These are phyloP conservation scores for Oreochromis mossambicus DNA, from an alignment of 2,797 vertebrate species.

Conservation along the genomic window DNA sequence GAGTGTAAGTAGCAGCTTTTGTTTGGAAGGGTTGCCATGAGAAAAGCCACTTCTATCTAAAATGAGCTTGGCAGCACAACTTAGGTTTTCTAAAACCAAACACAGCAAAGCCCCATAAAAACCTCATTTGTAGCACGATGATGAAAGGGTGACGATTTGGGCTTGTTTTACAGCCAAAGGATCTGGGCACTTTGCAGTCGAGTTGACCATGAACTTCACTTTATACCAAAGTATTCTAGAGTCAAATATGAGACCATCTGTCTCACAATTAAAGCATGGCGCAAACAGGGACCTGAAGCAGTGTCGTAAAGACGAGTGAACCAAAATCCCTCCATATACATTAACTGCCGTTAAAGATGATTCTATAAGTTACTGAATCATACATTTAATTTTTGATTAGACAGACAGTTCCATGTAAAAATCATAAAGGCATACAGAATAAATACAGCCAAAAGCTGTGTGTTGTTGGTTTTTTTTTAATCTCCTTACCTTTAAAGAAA, in stretches of 20 bases:
- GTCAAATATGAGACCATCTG: not conserved
- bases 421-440: not conserved
- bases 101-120: not conserved
- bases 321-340: not conserved
- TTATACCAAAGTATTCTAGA: not conserved
- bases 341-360: not conserved
- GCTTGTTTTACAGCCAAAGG: not conserved
- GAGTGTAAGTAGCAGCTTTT: not conserved
- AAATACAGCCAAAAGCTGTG: not conserved
- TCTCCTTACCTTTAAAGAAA: not conserved
- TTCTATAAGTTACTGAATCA: not conserved
- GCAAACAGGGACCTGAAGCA: not conserved
- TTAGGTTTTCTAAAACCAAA: not conserved
- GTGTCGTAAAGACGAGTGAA: not conserved
- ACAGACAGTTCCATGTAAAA: not conserved
- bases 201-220: not conserved
- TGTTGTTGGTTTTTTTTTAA: accelerated
- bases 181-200: not conserved
- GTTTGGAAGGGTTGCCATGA: not conserved
- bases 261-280: not conserved
- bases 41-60: not conserved
- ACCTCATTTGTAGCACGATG: not conserved
- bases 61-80: not conserved
- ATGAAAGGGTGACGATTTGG: not conserved
- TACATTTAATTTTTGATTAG: not conserved